These are phyloP conservation scores for Lepidurus packardi DNA, from an alignment of 1,140 invertebrate species.

Conservation along the genomic window DNA sequence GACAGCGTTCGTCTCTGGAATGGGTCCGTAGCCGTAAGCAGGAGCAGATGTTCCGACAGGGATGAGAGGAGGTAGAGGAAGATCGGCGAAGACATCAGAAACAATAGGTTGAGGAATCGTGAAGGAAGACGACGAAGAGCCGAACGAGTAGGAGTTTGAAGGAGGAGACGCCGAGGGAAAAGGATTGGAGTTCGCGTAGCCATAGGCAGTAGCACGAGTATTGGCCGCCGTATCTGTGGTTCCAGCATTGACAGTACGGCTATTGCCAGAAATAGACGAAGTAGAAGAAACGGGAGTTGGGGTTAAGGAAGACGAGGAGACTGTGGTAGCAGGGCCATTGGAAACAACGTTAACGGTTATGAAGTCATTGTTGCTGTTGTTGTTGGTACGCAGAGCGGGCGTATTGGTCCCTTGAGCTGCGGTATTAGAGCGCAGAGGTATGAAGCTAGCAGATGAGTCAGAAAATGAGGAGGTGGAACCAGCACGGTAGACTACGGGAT, in stretches of 20 bases:
- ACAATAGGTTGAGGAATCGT: background rate
- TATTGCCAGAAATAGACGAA: background rate
- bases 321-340: background rate
- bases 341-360: background rate
- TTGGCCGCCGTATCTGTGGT: background rate
- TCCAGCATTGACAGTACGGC: background rate
- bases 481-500: background rate
- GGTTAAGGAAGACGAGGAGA: background rate
- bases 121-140: background rate
- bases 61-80: background rate
- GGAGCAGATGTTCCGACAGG: background rate
- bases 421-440: background rate
- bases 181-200: background rate
- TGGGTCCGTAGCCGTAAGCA: background rate
- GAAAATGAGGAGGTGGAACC: background rate
- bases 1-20: background rate
- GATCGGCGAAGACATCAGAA: background rate
- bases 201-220: background rate
- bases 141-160: background rate
- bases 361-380: background rate
- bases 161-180: background rate
- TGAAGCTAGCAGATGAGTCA: background rate
- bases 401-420: background rate
- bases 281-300: background rate
- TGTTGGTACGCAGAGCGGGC: background rate